Evolutionary conservation across 2,888 invertebrate species (phyloP), one percentile per base, ranked within the genome.

Genomic region (Lochmaea capreae): DNA sequence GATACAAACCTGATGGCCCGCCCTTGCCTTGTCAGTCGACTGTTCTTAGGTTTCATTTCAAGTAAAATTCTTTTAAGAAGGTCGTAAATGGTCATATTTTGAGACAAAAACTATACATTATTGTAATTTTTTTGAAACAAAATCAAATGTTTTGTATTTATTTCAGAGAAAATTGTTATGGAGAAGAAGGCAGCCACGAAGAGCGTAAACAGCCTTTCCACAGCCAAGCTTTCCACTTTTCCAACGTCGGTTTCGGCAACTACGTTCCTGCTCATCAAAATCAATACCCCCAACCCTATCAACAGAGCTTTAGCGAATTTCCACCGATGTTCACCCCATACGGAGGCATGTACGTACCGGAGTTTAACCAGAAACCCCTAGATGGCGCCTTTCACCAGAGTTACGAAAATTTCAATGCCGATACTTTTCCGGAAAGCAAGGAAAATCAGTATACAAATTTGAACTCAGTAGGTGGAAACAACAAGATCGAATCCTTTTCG

Each of bases 401-500:
- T 61, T 89, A 90, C 83, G 90, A 90, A 78, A 89, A 90, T 58
- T 89, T 90, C 77, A 88, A 89, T 77, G 87, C 89, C 84, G 69
- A 71, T 42, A 79, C 78, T 54, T 81, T 88, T 84, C 87, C 84
- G 79, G 88, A 87, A 81, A 82, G 84, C 65, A 89, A 89, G 78
- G 91, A 91, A 81, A 89, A 85, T 81, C 89, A 92, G 81, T 94
- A 93, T 86, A 92, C 92, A 57, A 93, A 91, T 83, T 87, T 94
- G 82, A 92, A 91, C 87, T 90, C 92, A 72, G 89, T 92, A 79
- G 90, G 91, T 87, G 89, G 90, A 84, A 90, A 90, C 84, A 92
- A 89, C 87, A 93, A 94, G 87, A 88, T 94, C 80, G 94, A 94
- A 83, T 90, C 92, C 1, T 92, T 92, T 82, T 90, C 92, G 8